Evolutionary conservation across 2,797 vertebrate species (phyloP).

Genomic region (Neostethus bicornis): DNA sequence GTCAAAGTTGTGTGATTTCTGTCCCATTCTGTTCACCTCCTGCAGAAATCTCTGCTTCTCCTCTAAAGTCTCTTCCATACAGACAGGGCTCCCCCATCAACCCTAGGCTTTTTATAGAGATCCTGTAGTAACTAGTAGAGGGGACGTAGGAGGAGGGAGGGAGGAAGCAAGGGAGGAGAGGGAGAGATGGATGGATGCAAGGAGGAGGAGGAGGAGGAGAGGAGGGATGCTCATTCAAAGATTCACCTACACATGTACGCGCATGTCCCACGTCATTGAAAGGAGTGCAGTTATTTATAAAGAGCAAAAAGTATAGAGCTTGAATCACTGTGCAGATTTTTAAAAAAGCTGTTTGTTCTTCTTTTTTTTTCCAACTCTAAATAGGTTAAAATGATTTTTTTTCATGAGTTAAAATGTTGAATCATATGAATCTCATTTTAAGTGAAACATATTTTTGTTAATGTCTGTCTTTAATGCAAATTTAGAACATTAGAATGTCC

Average conservation of each 20-base stretch:
- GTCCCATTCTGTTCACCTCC: constrained; percentile 38
- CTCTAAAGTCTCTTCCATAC: constrained; percentile 72
- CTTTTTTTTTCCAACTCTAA: not conserved
- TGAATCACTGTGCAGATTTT: constrained; percentile 53
- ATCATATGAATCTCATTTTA: no score
- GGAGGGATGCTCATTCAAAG: constrained; percentile 84
- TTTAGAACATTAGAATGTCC: no score
- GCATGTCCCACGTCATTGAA: constrained; percentile 82
- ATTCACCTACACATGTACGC: constrained; percentile 87
- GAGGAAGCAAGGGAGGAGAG: constrained; percentile 9
- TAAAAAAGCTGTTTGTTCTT: constrained; percentile 34
- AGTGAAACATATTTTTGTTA: no score
- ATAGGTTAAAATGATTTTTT: constrained; percentile 22
- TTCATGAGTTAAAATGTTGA: no score
- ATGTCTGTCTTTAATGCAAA: no score
- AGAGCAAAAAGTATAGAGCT: constrained; percentile 60
- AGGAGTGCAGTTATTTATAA: constrained; percentile 81
- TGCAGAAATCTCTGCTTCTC: constrained; percentile 53
- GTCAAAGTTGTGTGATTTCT: constrained; percentile 42
- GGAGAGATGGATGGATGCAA: constrained; percentile 31
- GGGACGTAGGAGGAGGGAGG: constrained; percentile 29
- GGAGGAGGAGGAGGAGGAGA: constrained; percentile 21
- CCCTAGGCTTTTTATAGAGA: constrained; percentile 86
- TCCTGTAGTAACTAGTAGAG: constrained; percentile 82
- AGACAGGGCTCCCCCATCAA: constrained; percentile 78